Percentiles rank a stretch among this genome's conserved stretches.
Evolutionary conservation across 2,113 vertebrate species (phyloP).

Genomic region (Eublepharis macularius): DNA sequence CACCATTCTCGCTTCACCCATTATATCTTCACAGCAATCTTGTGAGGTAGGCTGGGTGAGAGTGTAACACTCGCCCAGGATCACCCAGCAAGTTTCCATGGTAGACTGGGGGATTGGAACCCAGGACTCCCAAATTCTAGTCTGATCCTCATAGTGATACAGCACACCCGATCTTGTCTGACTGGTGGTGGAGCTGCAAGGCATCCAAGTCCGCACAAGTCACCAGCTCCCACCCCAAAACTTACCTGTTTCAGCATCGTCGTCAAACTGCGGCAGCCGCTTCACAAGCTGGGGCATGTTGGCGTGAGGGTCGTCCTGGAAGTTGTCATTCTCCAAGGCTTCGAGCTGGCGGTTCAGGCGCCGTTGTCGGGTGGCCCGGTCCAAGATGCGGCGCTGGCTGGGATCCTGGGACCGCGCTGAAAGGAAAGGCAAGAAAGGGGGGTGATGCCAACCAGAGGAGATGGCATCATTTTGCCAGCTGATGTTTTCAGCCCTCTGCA

Average conservation of each 20-base stretch:
- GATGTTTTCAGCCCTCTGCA: not conserved
- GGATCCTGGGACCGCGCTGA: slow-evolving; percentile 83
- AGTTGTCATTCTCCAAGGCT: slow-evolving; percentile 92
- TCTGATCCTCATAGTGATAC: too few relatives aligned
- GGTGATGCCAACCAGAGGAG: not conserved
- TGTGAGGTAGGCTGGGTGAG: too few relatives aligned
- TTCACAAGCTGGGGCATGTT: slow-evolving; percentile 82
- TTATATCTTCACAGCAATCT: too few relatives aligned
- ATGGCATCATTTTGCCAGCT: not conserved
- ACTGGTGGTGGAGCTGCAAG: too few relatives aligned
- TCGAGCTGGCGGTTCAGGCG: slow-evolving; percentile 86
- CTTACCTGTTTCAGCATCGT: slow-evolving; percentile 82
- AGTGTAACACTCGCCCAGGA: too few relatives aligned
- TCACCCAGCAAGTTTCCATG: not conserved
- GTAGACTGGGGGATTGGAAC: not conserved
- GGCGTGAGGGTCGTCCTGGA: slow-evolving; percentile 89
- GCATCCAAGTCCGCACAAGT: not conserved
- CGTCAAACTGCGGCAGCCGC: slow-evolving; percentile 87
- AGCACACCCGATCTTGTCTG: not conserved
- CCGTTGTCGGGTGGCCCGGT: slow-evolving; percentile 84
- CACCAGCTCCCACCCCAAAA: not conserved
- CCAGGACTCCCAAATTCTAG: not conserved
- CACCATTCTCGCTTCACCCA: too few relatives aligned
- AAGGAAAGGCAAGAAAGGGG: not conserved
- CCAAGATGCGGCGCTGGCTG: slow-evolving; percentile 83